Base-by-base conservation (phyloP, 2,113 vertebrate genomes). In the Oryzias javanicus region DNA sequence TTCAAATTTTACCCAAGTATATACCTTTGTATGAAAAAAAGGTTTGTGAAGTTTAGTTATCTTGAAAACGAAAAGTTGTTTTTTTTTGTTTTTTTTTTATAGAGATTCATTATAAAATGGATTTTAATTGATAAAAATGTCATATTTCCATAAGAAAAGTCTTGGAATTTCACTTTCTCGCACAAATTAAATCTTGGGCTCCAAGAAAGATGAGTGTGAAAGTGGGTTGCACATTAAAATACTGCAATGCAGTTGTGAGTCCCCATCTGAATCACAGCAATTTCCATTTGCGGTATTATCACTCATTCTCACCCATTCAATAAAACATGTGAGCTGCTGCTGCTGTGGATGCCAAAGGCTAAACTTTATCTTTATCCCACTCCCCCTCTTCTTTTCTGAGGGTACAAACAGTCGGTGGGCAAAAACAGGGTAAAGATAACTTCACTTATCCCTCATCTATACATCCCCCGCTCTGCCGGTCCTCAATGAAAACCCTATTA, bases 401-500 rank as follows among this genome's bases (percentile, higher is more conserved):
- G 49, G 55, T 74, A 76, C 48, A 85, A 69, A 73, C 65, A 20
- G 49, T 61, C 27, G 49, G 60, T 72, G 71, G 60, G 19, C 29
- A 70, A 55, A 67, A 74, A 73, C 55, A 69, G 59, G 47, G 68
- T 59, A 64, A 82, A 80, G 60, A 82, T 72, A 80, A 80, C 64
- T 53, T 35, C 47, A 59, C 44, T 72, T 69, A 84, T 83, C 66
- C 64, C 64, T 67, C 77, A 83, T 76, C 74, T 78, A 76, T 69
- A 73, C 46, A 71, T 73, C 55, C 29, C 25, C 41, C 54, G 51
- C 49, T 64, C 24, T 62, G 53, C 55, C 70, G 65, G 41, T 74
- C 46, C 49, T 57, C 62, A 59, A 52, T 68, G 74, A 81, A 85
- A 79, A 86, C 70, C 76, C 64, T 78, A 80, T 85, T 85, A 76